Base-by-base conservation (phyloP, 2,797 vertebrate species). In the Lemur catta region DNA sequence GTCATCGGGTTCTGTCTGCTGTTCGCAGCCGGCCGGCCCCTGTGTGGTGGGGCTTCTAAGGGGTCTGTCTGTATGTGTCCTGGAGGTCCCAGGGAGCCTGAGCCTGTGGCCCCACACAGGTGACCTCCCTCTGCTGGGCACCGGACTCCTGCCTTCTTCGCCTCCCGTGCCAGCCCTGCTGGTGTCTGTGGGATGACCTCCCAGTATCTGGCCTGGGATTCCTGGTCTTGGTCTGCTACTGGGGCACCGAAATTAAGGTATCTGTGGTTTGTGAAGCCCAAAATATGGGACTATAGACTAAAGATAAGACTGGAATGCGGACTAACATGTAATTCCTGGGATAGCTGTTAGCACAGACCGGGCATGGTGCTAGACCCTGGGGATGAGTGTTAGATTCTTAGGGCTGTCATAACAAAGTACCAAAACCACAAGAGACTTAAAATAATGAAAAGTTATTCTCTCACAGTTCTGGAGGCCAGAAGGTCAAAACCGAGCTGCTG, bases 341-440 rank as follows among this genome's bases (percentile, higher is more conserved):
- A 9, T 3, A 41, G 17, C 3, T 28, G 1, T 17, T 67, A n/a
- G 61, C 35, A n/a, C 6, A 2, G 14, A 17, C 61, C 9, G 15
- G 4, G 2, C 22, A 0, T 22, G 15, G 12, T 8, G 52, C 50
- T 8, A 13, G 63, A 15, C n/a, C 50, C 17, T 9, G 18, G 24
- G 33, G 2, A 2, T 30, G 4, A 18, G 46, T 1, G 1, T 38
- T 6, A 0, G 46, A 22, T 35, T 74, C 41, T 35, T 28, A 2
- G 9, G 35, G 57, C 24, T 65, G 28, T 33, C 79, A 30, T 12
- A 1, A 20, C 14, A 14, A 33, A 33, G 35, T n/a, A 12, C 18
- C 18, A 35, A 17, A 48, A 48, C 7, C 0, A 28, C 1, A 22
- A n/a, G 55, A 28, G 22, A 24, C 30, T 22, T 18, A 3, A 4